phyloP scores from a whole-genome alignment of 2,888 invertebrate genomes.

The Lissocephala sabroskyi region DNA sequence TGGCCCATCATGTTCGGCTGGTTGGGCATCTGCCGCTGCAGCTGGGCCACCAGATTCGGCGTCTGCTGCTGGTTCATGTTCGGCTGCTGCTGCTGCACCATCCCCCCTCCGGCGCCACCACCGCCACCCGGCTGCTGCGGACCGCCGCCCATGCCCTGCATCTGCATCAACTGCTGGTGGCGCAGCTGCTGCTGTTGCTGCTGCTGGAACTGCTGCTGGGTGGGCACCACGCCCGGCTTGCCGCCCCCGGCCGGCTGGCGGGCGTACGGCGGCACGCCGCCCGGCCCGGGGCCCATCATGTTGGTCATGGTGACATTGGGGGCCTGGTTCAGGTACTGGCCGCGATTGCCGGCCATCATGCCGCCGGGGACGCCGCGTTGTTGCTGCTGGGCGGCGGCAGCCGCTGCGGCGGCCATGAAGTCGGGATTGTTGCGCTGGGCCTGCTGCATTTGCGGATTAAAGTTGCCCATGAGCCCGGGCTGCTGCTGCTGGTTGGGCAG shows the following conservation, averaged over 20 bases:
- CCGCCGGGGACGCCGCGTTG: slow-evolving; percentile 55
- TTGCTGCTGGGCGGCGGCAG: slow-evolving; percentile 51
- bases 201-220: slow-evolving; percentile 69
- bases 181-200: slow-evolving; percentile 81
- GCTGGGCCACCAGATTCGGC: slow-evolving; percentile 78
- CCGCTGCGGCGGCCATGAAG: slow-evolving; percentile 63
- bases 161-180: slow-evolving; percentile 80
- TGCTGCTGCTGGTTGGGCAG: slow-evolving; percentile 68
- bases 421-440: slow-evolving; percentile 69
- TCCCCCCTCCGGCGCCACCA: slow-evolving; percentile 66
- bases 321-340: slow-evolving; percentile 75
- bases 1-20: slow-evolving; percentile 69
- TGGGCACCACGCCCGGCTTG: slow-evolving; percentile 66
- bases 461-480: slow-evolving; percentile 67
- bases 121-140: slow-evolving; percentile 60
- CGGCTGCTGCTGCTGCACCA: slow-evolving; percentile 74
- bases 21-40: slow-evolving; percentile 76
- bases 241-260: slow-evolving; percentile 73
- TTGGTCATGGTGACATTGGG: slow-evolving; percentile 89
- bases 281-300: slow-evolving; percentile 69
- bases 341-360: slow-evolving; percentile 68
- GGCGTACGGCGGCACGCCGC: slow-evolving; percentile 82
- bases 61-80: slow-evolving; percentile 75
- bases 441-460: slow-evolving; percentile 70
- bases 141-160: slow-evolving; percentile 74